Percentiles rank a stretch among this genome's conserved stretches.
phyloP scores from a whole-genome alignment of 2,888 invertebrate species.

The Timandra comae region DNA sequence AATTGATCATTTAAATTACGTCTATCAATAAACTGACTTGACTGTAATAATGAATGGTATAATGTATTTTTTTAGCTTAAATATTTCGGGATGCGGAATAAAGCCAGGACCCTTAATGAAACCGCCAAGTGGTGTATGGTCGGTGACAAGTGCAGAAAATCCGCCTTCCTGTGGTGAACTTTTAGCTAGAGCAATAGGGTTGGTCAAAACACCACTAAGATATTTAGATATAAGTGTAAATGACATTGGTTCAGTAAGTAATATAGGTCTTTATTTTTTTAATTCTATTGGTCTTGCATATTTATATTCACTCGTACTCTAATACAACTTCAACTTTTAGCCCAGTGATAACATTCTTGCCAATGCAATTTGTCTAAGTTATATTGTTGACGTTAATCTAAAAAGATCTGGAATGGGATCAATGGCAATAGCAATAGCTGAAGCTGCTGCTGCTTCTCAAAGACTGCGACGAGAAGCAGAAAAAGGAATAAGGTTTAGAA shows the following conservation, averaged over 20 bases:
- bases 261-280: constrained; percentile 1
- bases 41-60: background rate
- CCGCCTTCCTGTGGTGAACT: constrained; percentile 69
- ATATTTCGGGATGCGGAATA: constrained; percentile 70
- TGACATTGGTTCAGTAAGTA: constrained; percentile 63
- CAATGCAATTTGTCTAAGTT: constrained; percentile 66
- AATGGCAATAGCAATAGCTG: constrained; percentile 58
- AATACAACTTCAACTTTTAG: constrained; percentile 33
- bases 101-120: constrained; percentile 51
- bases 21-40: background rate
- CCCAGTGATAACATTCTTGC: constrained; percentile 56
- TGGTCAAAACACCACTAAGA: constrained; percentile 66
- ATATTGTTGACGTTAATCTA: constrained; percentile 61
- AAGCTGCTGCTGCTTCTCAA: constrained; percentile 65
- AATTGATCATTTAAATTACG: too few relatives aligned
- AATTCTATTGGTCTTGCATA: background rate
- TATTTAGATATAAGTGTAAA: constrained; percentile 68
- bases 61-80: constrained; percentile 43
- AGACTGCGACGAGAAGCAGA: constrained; percentile 63
- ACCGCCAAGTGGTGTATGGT: constrained; percentile 70
- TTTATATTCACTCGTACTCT: background rate
- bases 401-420: constrained; percentile 68
- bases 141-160: constrained; percentile 60
- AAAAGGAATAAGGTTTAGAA: constrained; percentile 60
- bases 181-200: constrained; percentile 65